These are phyloP conservation scores for Norana najaformis DNA, from an alignment of 2,888 invertebrate genomes.

Conservation along the genomic window DNA sequence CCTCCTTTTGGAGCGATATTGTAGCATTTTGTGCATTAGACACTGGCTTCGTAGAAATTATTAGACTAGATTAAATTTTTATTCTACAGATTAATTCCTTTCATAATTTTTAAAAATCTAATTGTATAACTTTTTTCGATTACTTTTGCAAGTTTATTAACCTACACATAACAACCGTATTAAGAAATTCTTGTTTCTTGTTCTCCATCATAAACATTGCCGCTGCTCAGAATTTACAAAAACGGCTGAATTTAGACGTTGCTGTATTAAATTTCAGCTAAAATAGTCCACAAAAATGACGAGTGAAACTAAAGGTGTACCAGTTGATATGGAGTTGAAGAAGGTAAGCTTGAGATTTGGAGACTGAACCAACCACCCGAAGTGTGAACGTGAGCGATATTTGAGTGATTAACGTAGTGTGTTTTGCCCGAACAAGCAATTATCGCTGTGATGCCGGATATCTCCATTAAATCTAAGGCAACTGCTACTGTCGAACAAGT, in stretches of 20 bases:
- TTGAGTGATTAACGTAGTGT: neutral
- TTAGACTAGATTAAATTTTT: neutral
- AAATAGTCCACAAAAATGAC: neutral
- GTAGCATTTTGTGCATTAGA: too few species aligned
- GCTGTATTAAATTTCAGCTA: slow-evolving; percentile 4
- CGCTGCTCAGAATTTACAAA: neutral
- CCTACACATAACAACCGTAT: too few species aligned
- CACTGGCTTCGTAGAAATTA: too few species aligned
- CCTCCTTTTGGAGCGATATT: too few species aligned
- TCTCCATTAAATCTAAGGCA: too few species aligned
- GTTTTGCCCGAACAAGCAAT: neutral
- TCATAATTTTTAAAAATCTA: too few species aligned
- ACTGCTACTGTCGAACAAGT: neutral
- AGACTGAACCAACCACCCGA: neutral
- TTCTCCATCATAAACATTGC: too few species aligned
- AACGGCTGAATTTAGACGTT: neutral
- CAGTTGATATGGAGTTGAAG: slow-evolving; percentile 48
- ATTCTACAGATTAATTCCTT: too few species aligned
- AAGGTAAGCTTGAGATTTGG: slow-evolving; percentile 40
- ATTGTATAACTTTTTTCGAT: too few species aligned
- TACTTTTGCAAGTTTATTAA: too few species aligned
- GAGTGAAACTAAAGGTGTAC: slow-evolving; percentile 1
- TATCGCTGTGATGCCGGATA: neutral
- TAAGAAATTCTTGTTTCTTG: too few species aligned
- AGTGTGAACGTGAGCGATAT: slow-evolving; percentile 13